phyloP scores from a whole-genome alignment of 2,888 invertebrate species.

The Pardosa pseudoannulata region DNA sequence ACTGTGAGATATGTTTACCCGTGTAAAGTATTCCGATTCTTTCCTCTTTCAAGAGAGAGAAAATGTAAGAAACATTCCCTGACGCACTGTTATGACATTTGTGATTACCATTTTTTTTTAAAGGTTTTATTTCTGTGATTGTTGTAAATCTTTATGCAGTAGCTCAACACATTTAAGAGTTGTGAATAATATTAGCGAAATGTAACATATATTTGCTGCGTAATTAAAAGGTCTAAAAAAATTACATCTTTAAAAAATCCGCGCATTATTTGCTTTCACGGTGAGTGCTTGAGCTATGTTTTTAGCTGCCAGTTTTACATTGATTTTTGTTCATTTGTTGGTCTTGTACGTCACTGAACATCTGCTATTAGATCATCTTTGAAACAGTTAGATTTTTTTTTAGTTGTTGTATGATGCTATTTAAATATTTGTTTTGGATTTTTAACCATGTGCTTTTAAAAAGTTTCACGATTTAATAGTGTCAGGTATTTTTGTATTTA shows the following conservation, averaged over 20 bases:
- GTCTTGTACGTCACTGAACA: no score
- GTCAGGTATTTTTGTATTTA: no score
- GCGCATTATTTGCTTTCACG: background rate
- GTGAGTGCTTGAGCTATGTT: background rate
- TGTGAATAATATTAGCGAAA: background rate
- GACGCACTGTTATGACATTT: background rate
- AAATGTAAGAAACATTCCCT: no score
- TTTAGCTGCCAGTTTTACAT: background rate
- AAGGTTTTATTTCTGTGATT: conserved; percentile 12
- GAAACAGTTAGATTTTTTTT: no score
- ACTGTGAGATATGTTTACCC: background rate
- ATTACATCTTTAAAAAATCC: background rate
- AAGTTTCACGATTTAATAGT: no score
- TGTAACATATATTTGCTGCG: background rate
- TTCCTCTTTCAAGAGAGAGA: background rate
- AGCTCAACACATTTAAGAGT: background rate
- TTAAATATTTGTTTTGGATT: no score
- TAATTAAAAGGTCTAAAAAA: background rate
- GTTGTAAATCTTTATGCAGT: background rate
- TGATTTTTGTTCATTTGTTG: background rate
- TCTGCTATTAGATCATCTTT: no score
- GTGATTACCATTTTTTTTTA: background rate
- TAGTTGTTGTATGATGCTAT: no score
- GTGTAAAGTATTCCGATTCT: background rate
- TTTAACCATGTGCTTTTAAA: no score